phyloP scores from a whole-genome alignment of 2,888 invertebrate genomes.

The Leptopilina syphax region DNA sequence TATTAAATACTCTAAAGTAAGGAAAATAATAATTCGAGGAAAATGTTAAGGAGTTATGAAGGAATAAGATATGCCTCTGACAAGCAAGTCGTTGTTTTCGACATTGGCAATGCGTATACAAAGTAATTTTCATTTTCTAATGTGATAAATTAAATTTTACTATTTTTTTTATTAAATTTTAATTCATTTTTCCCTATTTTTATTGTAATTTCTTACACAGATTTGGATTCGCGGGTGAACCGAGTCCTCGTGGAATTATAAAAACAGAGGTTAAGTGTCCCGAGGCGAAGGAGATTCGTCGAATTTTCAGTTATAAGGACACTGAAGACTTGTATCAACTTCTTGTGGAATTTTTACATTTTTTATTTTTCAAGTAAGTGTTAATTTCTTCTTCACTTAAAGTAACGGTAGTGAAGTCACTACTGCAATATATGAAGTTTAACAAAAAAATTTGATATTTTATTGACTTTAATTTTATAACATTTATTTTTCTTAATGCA shows the following conservation, averaged over 20 bases:
- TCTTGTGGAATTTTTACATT: conserved; percentile 91
- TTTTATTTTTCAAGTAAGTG: conserved; percentile 86
- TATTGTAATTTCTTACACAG: conserved; percentile 76
- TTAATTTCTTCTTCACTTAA: conserved; percentile 75
- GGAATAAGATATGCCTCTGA: conserved; percentile 88
- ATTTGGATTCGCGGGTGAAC: conserved; percentile 94
- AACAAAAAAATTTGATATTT: too few species aligned
- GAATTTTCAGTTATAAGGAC: conserved; percentile 82
- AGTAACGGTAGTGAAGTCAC: too few species aligned
- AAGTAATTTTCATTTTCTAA: conserved; percentile 82
- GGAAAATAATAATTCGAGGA: background rate
- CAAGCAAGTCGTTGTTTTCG: conserved; percentile 92
- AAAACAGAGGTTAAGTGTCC: conserved; percentile 86
- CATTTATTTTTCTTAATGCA: too few species aligned
- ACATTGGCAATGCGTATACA: conserved; percentile 93
- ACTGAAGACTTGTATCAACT: conserved; percentile 88
- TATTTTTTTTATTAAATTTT: background rate
- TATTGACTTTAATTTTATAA: too few species aligned
- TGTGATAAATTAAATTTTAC: background rate
- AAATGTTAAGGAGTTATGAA: conserved; percentile 87
- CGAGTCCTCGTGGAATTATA: conserved; percentile 91
- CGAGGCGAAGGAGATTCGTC: conserved; percentile 80
- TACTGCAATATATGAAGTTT: too few species aligned
- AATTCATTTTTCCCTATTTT: conserved; percentile 4
- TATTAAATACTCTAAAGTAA: background rate